Percentiles rank a stretch among this genome's conserved stretches.
Evolutionary conservation across 2,888 invertebrate genomes (phyloP).

Genomic region (Andrena minutula): DNA sequence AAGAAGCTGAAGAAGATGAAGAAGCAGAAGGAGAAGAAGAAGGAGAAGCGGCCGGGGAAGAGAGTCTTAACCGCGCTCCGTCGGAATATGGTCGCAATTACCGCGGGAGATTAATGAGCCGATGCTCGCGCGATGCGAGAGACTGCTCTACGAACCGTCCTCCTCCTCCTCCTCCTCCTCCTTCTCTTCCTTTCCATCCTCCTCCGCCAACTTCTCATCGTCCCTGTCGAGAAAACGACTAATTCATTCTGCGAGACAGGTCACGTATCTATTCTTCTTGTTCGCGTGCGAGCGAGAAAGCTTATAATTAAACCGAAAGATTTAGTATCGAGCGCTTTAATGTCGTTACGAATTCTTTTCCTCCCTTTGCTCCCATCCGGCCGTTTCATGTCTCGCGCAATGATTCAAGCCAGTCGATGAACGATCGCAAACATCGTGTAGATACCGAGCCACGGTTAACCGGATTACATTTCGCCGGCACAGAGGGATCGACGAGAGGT

Average conservation of each 20-base stretch:
- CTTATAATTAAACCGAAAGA: conserved; percentile 71
- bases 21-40: conserved; percentile 52
- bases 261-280: conserved; percentile 73
- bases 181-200: conserved; percentile 51
- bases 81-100: conserved; percentile 82
- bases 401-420: conserved; percentile 13
- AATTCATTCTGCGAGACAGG: conserved; percentile 73
- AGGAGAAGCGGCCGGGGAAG: conserved; percentile 61
- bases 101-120: conserved; percentile 82
- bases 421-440: conserved; percentile 8
- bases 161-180: conserved; percentile 58
- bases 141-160: conserved; percentile 75
- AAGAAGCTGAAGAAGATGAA: conserved; percentile 67
- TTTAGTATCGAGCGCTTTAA: conserved; percentile 69
- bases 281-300: conserved; percentile 70
- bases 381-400: conserved; percentile 31
- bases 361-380: conserved; percentile 13
- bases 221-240: conserved; percentile 72
- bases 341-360: conserved; percentile 67
- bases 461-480: conserved; percentile 14
- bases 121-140: conserved; percentile 79
- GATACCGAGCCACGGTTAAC: conserved; percentile 11
- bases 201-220: conserved; percentile 66
- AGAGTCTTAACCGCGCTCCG: conserved; percentile 76
- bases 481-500: neutral